Evolutionary conservation across 2,797 vertebrate species (phyloP), one percentile per base, ranked within the genome.

Genomic region (Aphelocoma californica): DNA sequence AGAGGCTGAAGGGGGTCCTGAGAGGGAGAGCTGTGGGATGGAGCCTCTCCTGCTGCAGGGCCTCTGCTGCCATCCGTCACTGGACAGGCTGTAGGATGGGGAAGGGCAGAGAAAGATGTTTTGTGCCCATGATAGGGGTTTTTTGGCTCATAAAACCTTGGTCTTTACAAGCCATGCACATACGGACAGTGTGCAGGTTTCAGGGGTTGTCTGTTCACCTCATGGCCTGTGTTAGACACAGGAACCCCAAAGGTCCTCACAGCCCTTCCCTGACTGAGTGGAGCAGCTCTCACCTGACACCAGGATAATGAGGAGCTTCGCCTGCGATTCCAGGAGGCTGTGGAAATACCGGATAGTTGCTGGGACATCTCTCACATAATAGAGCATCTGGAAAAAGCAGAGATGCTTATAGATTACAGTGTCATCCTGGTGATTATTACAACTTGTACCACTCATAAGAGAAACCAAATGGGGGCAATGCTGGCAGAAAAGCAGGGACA

Each of bases 251-350:
- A 65, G 36, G 29, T 24, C 17, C 62, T 50, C 26, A 4, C 1
- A 10, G 67, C 29, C 62, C 36, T 70, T 31, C 17, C 71, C 72
- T 6, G 6, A 8, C 18, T 0, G 6, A 81, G 54, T 44, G 23
- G 45, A 84, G 38, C 57, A 79, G 65, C 70, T 92, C 97, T 97
- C 97, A 99, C 99, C 99, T 96, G 99, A 99, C 56, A 98, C 98
- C 60, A 99, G 67, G 95, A 99, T 98, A 96, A 99, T 98, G 42
- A 99, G 96, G 57, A 99, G 98, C 96, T 99, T 99, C 5, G 97
- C 99, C 48, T 98, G 98, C 1, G 97, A 89, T 75, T 98, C 95
- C 90, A 99, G 97, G 50, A 99, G 98, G 88, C 98, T 98, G 58
- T 98, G 98, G 97, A 99, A 99, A 94, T 99, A 99, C 34, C 28